A percentile compares a stretch with the other conserved stretches of the same genome.
Conservation (phyloP, 2,113 vertebrate species). For the Rana temporaria region DNA sequence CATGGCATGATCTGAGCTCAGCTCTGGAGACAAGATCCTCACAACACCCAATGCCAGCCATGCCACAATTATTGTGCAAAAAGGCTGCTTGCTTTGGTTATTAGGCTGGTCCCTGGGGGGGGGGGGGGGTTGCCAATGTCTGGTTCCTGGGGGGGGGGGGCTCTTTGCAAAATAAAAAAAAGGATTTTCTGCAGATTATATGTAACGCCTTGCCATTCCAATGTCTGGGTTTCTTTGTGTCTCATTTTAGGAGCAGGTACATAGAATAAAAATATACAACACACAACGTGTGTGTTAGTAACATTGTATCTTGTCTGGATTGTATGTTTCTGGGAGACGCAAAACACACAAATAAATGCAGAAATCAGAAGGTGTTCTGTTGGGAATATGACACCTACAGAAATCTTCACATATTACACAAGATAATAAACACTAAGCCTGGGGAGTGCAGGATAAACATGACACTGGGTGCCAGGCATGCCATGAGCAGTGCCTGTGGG, state of each 20-base stretch:
- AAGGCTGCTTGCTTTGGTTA: slow-evolving; percentile 10
- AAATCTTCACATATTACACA: slow-evolving; percentile 11
- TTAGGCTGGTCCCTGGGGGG: slow-evolving; percentile 13
- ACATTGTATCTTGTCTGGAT: neutral
- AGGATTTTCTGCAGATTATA: slow-evolving; percentile 35
- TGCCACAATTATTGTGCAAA: slow-evolving; percentile 24
- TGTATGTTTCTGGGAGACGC: neutral
- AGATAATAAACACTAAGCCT: neutral
- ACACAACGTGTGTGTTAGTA: neutral
- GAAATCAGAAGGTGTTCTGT: neutral
- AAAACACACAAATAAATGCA: neutral
- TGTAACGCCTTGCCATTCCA: slow-evolving; percentile 1
- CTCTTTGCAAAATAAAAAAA: neutral
- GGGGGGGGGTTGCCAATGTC: too few relatives aligned
- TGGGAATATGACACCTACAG: slow-evolving; percentile 22
- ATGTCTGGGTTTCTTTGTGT: slow-evolving; percentile 43
- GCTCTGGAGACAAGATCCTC: neutral
- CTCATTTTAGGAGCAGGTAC: slow-evolving; percentile 36
- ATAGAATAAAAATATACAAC: neutral
- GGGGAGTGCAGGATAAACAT: neutral
- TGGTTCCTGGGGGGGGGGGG: slow-evolving; percentile 13
- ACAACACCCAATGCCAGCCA: neutral
- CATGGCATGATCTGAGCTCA: neutral
- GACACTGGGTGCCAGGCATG: neutral
- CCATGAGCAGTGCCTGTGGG: too few relatives aligned